phyloP scores from a whole-genome alignment of 1,140 invertebrate species.

The Bombus superbus region DNA sequence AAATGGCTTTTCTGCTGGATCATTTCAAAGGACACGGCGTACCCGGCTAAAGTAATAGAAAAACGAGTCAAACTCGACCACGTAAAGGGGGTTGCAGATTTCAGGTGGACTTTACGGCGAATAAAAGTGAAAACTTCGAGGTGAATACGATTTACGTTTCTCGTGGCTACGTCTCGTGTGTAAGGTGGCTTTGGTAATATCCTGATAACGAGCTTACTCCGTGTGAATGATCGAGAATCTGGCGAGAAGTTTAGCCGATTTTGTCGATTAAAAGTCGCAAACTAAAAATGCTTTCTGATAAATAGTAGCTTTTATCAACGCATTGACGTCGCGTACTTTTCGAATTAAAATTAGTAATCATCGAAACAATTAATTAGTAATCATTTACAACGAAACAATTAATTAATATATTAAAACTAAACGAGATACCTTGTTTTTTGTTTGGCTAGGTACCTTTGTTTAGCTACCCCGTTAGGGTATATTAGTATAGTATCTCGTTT shows the following conservation, averaged over 20 bases:
- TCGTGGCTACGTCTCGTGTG: not conserved
- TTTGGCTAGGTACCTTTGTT: too few relatives aligned
- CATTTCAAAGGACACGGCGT: conserved; percentile 1
- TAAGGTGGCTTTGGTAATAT: not conserved
- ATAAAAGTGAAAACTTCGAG: conserved; percentile 3
- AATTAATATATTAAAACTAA: too few relatives aligned
- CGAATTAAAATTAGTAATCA: too few relatives aligned
- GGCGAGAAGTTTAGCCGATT: not conserved
- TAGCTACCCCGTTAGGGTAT: too few relatives aligned
- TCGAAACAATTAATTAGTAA: too few relatives aligned
- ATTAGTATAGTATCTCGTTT: too few relatives aligned
- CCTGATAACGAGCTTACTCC: not conserved
- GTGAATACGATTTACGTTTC: not conserved
- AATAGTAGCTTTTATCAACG: too few relatives aligned
- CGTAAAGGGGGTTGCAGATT: not conserved
- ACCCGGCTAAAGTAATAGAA: too few relatives aligned
- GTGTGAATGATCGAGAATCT: not conserved
- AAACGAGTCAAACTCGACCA: not conserved
- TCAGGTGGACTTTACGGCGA: not conserved
- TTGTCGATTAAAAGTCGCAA: not conserved
- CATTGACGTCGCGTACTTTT: too few relatives aligned
- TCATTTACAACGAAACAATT: too few relatives aligned
- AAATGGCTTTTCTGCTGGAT: conserved; percentile 4
- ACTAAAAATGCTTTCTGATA: too few relatives aligned
- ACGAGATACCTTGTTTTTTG: too few relatives aligned